These are phyloP conservation scores for Myripristis jacobus DNA, from an alignment of 2,797 vertebrate species.

Conservation along the genomic window DNA sequence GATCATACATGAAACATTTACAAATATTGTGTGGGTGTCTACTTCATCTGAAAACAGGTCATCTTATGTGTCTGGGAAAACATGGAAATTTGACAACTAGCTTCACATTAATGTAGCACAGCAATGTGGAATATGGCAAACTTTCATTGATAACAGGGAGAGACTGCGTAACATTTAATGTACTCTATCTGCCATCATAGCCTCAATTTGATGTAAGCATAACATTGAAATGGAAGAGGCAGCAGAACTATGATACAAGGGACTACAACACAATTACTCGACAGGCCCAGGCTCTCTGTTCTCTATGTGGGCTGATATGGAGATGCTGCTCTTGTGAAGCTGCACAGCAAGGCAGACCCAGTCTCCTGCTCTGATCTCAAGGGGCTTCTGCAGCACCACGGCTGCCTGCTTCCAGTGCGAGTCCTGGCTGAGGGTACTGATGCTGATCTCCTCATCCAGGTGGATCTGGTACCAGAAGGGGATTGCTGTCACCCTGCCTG, in stretches of 20 bases:
- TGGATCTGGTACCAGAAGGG: conserved; percentile 97
- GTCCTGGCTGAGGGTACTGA: conserved; percentile 88
- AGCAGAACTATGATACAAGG: neutral
- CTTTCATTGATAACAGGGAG: conserved; percentile 14
- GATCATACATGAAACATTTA: conserved; percentile 17
- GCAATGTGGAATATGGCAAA: neutral
- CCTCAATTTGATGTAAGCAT: conserved; percentile 5
- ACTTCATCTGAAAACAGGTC: conserved; percentile 17
- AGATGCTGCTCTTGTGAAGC: conserved; percentile 94
- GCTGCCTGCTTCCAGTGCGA: conserved; percentile 99
- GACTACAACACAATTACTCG: conserved; percentile 29
- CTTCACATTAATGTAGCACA: neutral
- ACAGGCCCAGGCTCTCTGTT: conserved; percentile 41
- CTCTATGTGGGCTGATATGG: conserved; percentile 83
- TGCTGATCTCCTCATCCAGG: conserved; percentile 86
- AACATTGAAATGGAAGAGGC: conserved; percentile 2
- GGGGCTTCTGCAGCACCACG: conserved; percentile 89
- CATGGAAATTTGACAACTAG: neutral
- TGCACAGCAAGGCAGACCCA: conserved; percentile 87
- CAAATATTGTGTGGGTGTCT: conserved; percentile 25
- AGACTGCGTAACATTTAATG: neutral
- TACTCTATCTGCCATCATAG: neutral
- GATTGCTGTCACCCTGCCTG: conserved; percentile 91
- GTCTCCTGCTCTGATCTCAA: conserved; percentile 86
- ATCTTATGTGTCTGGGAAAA: neutral